phyloP scores from a whole-genome alignment of 2,888 invertebrate genomes.

The Petrophora chlorosata region DNA sequence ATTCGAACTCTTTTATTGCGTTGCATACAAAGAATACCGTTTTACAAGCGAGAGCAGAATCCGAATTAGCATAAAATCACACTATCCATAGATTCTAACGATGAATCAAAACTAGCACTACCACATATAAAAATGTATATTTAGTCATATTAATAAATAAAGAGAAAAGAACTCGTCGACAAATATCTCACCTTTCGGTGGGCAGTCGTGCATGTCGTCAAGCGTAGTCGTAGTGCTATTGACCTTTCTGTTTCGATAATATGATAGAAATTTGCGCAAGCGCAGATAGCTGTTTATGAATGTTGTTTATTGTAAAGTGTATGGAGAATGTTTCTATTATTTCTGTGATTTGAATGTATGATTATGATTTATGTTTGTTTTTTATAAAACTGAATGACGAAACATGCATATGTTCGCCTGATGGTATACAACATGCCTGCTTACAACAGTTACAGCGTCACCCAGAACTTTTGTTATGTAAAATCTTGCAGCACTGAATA shows the following conservation, averaged over 20 bases:
- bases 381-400: too few relatives aligned
- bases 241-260: slow-evolving; percentile 27
- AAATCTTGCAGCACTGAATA: too few relatives aligned
- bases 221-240: slow-evolving; percentile 26
- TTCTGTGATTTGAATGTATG: too few relatives aligned
- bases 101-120: too few relatives aligned
- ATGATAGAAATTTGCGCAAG: slow-evolving; percentile 8
- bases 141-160: slow-evolving; percentile 3
- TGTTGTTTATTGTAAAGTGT: background rate
- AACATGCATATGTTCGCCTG: too few relatives aligned
- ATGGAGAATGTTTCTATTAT: background rate
- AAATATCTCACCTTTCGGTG: slow-evolving; percentile 31
- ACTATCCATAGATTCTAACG: background rate
- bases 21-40: slow-evolving; percentile 1
- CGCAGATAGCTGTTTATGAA: background rate
- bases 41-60: slow-evolving; percentile 8
- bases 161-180: slow-evolving; percentile 19
- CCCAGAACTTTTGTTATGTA: too few relatives aligned
- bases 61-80: slow-evolving; percentile 5
- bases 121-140: too few relatives aligned
- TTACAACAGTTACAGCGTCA: too few relatives aligned
- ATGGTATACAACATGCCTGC: too few relatives aligned
- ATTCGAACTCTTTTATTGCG: background rate
- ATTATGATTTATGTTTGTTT: too few relatives aligned
- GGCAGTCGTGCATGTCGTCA: slow-evolving; percentile 23